Evolutionary conservation across 1,140 invertebrate species (phyloP).

Genomic region (Drosophila prosaltans): DNA sequence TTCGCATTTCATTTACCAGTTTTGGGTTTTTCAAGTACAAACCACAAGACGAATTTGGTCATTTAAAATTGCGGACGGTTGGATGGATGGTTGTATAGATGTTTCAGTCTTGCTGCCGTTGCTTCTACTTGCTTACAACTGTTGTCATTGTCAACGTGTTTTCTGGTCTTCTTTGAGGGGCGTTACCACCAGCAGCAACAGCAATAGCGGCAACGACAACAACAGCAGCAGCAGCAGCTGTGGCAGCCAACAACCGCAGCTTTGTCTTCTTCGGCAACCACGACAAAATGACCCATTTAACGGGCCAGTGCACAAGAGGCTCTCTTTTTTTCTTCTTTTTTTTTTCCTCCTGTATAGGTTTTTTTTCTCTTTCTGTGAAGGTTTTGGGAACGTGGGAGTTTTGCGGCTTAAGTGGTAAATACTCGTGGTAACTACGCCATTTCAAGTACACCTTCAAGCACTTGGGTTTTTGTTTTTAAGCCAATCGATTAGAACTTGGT

Average conservation of each 20-base stretch:
- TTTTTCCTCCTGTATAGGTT: background rate
- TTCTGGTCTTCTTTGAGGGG: constrained; percentile 70
- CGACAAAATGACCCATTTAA: constrained; percentile 72
- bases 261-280: constrained; percentile 57
- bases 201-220: constrained; percentile 27
- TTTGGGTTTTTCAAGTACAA: constrained; percentile 76
- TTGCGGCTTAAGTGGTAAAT: constrained; percentile 2
- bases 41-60: constrained; percentile 79
- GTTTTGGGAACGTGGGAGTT: constrained; percentile 58
- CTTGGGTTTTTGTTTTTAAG: background rate
- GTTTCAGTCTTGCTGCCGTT: constrained; percentile 46
- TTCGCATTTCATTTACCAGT: constrained; percentile 72
- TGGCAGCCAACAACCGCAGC: constrained; percentile 53
- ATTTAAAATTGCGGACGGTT: constrained; percentile 73
- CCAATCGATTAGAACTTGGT: constrained; percentile 59
- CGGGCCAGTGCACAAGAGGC: constrained; percentile 67
- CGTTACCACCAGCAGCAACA: constrained; percentile 53
- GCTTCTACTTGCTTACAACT: constrained; percentile 64
- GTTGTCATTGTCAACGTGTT: constrained; percentile 76
- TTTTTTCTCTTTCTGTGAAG: background rate
- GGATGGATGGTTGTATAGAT: constrained; percentile 42
- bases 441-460: constrained; percentile 16
- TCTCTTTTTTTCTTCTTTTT: constrained; percentile 24
- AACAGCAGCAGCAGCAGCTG: constrained; percentile 43
- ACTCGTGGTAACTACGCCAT: constrained; percentile 15